phyloP scores from a whole-genome alignment of 1,140 invertebrate genomes.

The Platorchestia sp. region DNA sequence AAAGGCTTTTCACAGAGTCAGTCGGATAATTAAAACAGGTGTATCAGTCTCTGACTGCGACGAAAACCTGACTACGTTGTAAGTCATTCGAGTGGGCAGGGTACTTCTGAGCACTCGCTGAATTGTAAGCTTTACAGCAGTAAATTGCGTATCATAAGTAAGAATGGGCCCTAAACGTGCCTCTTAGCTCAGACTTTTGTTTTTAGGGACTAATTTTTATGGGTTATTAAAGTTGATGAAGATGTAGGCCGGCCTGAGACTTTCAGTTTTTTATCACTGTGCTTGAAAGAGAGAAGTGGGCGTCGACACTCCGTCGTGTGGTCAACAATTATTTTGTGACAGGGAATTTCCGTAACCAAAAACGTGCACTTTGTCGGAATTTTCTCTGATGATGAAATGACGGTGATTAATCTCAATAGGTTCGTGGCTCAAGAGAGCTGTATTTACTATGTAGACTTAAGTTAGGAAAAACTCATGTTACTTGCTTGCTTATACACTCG shows the following conservation, averaged over 20 bases:
- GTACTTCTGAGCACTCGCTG: constrained; percentile 12
- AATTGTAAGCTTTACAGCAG: constrained; percentile 31
- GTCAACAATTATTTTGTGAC: neutral
- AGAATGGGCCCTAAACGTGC: constrained; percentile 16
- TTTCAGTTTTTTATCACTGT: neutral
- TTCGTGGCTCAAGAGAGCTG: neutral
- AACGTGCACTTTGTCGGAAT: neutral
- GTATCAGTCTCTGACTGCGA: constrained; percentile 32
- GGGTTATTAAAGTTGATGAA: constrained; percentile 39
- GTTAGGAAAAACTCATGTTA: too few relatives aligned
- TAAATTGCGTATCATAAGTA: constrained; percentile 37
- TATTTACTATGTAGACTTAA: too few relatives aligned
- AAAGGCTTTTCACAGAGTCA: neutral
- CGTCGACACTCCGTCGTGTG: neutral
- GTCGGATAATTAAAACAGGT: constrained; percentile 26
- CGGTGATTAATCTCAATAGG: neutral
- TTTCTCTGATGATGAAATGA: neutral
- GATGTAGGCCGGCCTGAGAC: constrained; percentile 12
- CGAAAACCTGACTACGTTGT: constrained; percentile 18
- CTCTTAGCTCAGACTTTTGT: constrained; percentile 4
- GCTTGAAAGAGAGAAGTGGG: neutral
- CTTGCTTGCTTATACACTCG: too few relatives aligned
- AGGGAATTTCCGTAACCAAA: neutral
- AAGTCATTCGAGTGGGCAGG: neutral
- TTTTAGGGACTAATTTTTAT: constrained; percentile 41